phyloP scores from a whole-genome alignment of 2,797 vertebrate species.

The Enteromius treurensis region DNA sequence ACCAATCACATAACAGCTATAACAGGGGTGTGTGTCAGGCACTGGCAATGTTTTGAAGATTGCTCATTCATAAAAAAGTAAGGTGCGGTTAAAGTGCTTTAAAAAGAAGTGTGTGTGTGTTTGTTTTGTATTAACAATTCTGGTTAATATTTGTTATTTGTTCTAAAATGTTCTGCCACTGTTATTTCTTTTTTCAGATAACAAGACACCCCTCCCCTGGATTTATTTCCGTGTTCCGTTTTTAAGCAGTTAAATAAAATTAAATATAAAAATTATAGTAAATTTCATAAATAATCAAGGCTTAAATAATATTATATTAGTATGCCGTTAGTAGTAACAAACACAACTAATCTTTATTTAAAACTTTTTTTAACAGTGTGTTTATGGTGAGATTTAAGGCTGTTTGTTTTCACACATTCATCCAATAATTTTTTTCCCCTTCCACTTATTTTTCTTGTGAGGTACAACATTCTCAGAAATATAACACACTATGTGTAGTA shows the following conservation, averaged over 20 bases:
- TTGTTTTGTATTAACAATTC: too few species aligned
- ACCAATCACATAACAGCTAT: constrained; percentile 47
- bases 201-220: neutral
- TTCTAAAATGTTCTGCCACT: neutral
- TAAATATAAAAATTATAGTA: too few species aligned
- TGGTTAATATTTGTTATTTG: constrained; percentile 45
- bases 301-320: too few species aligned
- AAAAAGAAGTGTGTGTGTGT: too few species aligned
- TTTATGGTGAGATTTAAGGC: neutral
- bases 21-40: constrained; percentile 26
- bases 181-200: constrained; percentile 22
- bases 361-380: neutral
- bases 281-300: too few species aligned
- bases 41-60: constrained; percentile 41
- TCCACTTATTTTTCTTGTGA: neutral
- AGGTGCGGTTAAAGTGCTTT: neutral
- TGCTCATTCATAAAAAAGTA: constrained; percentile 49
- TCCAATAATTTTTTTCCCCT: neutral
- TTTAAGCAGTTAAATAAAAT: too few species aligned
- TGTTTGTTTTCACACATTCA: neutral
- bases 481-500: neutral
- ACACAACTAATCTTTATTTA: neutral
- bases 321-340: neutral
- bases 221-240: neutral
- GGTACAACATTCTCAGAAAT: neutral